Percentiles rank a stretch among this genome's conserved stretches.
Conservation (phyloP, 2,113 vertebrate genomes). For the Hipposideros armiger region DNA sequence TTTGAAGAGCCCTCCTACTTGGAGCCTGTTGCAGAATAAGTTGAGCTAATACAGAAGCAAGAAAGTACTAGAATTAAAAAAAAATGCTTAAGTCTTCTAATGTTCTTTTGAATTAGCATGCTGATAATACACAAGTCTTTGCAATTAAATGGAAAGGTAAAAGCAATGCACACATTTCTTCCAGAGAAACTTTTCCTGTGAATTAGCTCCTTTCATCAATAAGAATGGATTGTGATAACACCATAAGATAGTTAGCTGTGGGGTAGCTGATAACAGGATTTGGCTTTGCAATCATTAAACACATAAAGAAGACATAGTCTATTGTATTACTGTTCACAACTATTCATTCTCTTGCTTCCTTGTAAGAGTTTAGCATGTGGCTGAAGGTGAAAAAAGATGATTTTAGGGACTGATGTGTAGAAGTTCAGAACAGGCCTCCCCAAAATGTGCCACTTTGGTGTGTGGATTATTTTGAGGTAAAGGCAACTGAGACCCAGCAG, state of each 20-base stretch:
- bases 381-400: constrained; percentile 30
- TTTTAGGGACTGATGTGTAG: background rate
- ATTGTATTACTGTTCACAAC: constrained; percentile 18
- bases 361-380: constrained; percentile 30
- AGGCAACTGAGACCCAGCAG: background rate
- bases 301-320: constrained; percentile 20
- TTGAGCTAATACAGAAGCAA: constrained; percentile 65
- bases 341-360: background rate
- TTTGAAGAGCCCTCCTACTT: constrained; percentile 73
- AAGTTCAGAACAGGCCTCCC: background rate
- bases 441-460: background rate
- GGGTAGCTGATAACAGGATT: constrained; percentile 59
- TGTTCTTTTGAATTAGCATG: constrained; percentile 81
- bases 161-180: constrained; percentile 71
- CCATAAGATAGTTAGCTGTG: constrained; percentile 74
- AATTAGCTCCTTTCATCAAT: constrained; percentile 73
- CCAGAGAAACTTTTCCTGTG: constrained; percentile 79
- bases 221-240: constrained; percentile 65
- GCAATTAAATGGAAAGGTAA: constrained; percentile 78
- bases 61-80: constrained; percentile 21
- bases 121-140: constrained; percentile 77
- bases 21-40: constrained; percentile 55
- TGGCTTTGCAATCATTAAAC: constrained; percentile 37
- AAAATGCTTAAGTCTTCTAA: constrained; percentile 48
- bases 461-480: background rate